Evolutionary conservation across 2,113 vertebrate species (phyloP), one percentile per base, ranked within the genome.

Genomic region (Panthera leo): DNA sequence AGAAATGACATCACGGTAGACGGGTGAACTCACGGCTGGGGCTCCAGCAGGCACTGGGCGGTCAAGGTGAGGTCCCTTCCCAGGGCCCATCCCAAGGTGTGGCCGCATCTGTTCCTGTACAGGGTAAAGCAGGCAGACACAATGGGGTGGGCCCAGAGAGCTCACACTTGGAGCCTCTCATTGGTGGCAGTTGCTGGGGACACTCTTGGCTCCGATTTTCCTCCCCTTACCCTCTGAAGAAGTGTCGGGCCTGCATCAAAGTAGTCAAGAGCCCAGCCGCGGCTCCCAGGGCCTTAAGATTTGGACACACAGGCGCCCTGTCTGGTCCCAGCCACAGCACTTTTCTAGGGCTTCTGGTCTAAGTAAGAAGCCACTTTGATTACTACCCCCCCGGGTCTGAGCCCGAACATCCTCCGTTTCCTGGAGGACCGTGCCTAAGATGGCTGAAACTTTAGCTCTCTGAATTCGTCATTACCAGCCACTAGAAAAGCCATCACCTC

Each of bases 111-210:
- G 31, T 55, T 16, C 53, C 75, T 23, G 58, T 53, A 14, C 23
- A 1, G 1, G 11, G 7, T 34, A n/a, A 23, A 23, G 78, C 76
- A 5, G 19, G 11, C 58, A 25, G 78, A 3, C 1, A 0, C 0
- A 0, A 10, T 7, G 42, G 19, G 3, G 36, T 9, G 10, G 51
- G 58, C 10, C 63, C 34, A 18, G 65, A 25, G 14, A 27, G 1
- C 27, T 78, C 34, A 2, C n/a, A 13, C 4, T 3, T 5, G 5
- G 34, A 10, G 5, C 8, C 71, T 75, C 63, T 67, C 14, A 12
- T 5, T 42, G 8, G 16, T 13, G 11, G 29, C 1, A 6, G 13
- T n/a, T n/a, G 19, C 31, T 2, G 8, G 55, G 6, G 55, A 55
- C 9, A 12, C 31, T 31, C 31, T 23, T 23, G 21, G 21, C n/a